Conservation (phyloP, 2,888 invertebrate genomes). For the Dasypogon diadema region DNA sequence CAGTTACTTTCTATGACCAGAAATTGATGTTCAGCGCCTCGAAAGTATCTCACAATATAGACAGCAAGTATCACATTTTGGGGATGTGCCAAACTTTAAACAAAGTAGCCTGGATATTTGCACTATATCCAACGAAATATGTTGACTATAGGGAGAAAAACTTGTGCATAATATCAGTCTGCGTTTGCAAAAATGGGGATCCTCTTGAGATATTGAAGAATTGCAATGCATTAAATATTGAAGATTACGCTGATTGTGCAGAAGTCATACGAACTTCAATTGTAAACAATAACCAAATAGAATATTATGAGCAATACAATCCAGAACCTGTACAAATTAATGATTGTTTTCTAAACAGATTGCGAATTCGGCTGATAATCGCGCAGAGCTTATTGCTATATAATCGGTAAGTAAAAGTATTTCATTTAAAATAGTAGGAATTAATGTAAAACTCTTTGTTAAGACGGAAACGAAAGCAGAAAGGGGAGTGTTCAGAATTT, state of each 20-base stretch:
- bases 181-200: slow-evolving; percentile 58
- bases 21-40: not conserved
- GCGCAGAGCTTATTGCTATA: slow-evolving; percentile 55
- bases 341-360: slow-evolving; percentile 59
- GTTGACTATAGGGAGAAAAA: slow-evolving; percentile 48
- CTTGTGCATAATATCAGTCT: slow-evolving; percentile 56
- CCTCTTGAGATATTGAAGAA: slow-evolving; percentile 57
- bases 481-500: slow-evolving; percentile 1
- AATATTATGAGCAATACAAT: slow-evolving; percentile 57
- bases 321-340: slow-evolving; percentile 55
- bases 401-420: too few relatives aligned
- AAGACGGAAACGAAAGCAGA: slow-evolving; percentile 49
- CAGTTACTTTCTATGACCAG: not conserved
- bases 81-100: slow-evolving; percentile 61
- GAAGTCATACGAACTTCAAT: slow-evolving; percentile 61
- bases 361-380: slow-evolving; percentile 62
- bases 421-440: not conserved
- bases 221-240: slow-evolving; percentile 50
- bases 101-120: slow-evolving; percentile 60
- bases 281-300: slow-evolving; percentile 57
- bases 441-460: too few relatives aligned
- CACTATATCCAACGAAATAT: slow-evolving; percentile 61
- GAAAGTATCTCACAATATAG: not conserved
- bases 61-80: slow-evolving; percentile 59
- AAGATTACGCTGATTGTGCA: slow-evolving; percentile 60